Base-by-base conservation (phyloP, 1,140 invertebrate genomes). In the Cyphomyrmex costatus region DNA sequence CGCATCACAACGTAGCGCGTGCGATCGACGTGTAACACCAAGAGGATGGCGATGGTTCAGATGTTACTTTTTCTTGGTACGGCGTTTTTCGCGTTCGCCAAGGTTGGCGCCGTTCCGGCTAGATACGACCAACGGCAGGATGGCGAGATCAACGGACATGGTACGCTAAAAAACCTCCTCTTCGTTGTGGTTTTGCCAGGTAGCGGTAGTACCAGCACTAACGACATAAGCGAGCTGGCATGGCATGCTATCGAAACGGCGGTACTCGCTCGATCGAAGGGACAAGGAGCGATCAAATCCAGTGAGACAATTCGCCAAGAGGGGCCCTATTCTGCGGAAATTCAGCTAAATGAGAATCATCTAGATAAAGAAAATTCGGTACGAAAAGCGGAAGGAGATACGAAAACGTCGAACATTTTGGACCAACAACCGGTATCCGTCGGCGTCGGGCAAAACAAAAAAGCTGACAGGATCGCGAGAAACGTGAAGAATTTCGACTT, bases 111-210 rank as follows among this genome's bases (percentile, higher is more conserved):
- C 0, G 90, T 89, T 0, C 93, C 94, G n/a, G 68, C 83, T 0
- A 90, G 65, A 0, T 95, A 95, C 86, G 95, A 96, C 70, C 95
- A 96, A 42, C 93, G 95, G 12, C 95, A 96, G 61, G 93, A 94
- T 6, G 95, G 95, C 12, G 92, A 93, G 2, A 76, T 93, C 12
- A 96, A 96, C 71, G 86, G 95, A 6, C 92, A 95, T 61, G 93
- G 94, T 0, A 92, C 95, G 58, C 76, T 95, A 5, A 93, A 95
- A 8, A 95, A 96, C 53, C 90, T 95, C 33, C 60, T 95, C 7
- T 63, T 96, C 5, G 85, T 96, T 2, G 76, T 95, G 0, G 90
- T 92, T 63, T 83, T 36, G 56, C 92, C 65, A 30, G 58, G 24
- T 24, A 42, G 36, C 36, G 36, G 36, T 12, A 42, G 8, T 42